phyloP scores from a whole-genome alignment of 2,888 invertebrate genomes.

The Drosophila lutescens region DNA sequence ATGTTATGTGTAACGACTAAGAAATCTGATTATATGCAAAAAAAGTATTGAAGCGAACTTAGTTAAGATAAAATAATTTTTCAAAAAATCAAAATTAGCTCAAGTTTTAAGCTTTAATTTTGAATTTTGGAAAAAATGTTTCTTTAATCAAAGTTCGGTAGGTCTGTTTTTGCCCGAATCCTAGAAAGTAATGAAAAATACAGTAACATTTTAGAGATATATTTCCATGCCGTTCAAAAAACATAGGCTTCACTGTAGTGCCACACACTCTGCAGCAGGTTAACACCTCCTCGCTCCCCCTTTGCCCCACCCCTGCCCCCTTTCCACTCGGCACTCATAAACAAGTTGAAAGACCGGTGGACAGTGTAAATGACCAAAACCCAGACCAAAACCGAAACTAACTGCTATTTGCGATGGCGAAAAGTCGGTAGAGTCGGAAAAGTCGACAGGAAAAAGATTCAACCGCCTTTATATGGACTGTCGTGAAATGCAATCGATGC shows the following conservation, averaged over 20 bases:
- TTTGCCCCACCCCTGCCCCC: neutral
- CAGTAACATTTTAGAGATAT: no score
- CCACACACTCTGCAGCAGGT: conserved; percentile 34
- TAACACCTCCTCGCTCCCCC: conserved; percentile 8
- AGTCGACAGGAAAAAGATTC: conserved; percentile 26
- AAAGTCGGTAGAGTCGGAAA: conserved; percentile 18
- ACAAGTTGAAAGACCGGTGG: conserved; percentile 63
- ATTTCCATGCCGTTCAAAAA: no score
- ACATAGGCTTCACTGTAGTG: conserved; percentile 9
- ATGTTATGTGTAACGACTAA: no score
- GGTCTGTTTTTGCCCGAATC: no score
- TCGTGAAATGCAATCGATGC: conserved; percentile 22
- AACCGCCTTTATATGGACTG: conserved; percentile 13
- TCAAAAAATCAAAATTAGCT: no score
- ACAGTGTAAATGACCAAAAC: conserved; percentile 26
- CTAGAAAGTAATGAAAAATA: no score
- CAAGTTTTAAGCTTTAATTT: no score
- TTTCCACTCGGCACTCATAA: conserved; percentile 24
- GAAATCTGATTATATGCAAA: no score
- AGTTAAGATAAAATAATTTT: no score
- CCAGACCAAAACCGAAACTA: conserved; percentile 28
- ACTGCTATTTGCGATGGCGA: conserved; percentile 27
- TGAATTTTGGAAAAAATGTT: no score
- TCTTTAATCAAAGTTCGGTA: no score
- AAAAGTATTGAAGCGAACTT: no score